Evolutionary conservation across 2,113 vertebrate genomes (phyloP).

Genomic region (Cryptomyrus ogoouensis): DNA sequence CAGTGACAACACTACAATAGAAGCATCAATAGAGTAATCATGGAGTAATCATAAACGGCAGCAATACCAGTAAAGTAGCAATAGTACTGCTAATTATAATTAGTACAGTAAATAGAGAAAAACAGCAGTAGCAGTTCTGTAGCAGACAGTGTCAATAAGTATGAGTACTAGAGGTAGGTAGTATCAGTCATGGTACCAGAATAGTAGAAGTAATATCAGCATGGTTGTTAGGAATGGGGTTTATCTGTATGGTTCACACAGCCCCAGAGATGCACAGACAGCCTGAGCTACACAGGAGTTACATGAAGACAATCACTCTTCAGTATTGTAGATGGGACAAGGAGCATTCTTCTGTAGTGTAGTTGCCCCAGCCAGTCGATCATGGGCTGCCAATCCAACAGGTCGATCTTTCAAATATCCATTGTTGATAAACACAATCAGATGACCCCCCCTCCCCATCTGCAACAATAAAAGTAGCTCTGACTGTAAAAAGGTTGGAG

Average conservation of each 20-base stretch:
- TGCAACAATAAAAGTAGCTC: not conserved
- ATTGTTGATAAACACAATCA: not conserved
- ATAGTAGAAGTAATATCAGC: not conserved
- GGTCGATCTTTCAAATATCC: not conserved
- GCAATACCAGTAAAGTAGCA: not conserved
- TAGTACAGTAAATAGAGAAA: not conserved
- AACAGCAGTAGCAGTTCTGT: not conserved
- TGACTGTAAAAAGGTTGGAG: not conserved
- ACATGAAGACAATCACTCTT: not conserved
- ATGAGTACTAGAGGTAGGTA: not conserved
- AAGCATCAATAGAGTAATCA: not conserved
- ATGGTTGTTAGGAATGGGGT: not conserved
- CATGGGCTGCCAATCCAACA: not conserved
- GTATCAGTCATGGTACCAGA: not conserved
- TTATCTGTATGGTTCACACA: not conserved
- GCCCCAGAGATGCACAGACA: not conserved
- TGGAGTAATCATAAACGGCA: not conserved
- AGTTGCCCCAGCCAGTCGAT: not conserved
- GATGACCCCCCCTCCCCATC: not conserved
- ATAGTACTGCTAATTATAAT: not conserved
- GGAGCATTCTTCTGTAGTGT: not conserved
- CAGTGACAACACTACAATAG: not conserved
- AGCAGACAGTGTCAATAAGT: not conserved
- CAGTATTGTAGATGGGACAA: not conserved
- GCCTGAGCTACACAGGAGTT: not conserved